phyloP scores from a whole-genome alignment of 1,140 invertebrate species.

The Armadillidium nasatum region DNA sequence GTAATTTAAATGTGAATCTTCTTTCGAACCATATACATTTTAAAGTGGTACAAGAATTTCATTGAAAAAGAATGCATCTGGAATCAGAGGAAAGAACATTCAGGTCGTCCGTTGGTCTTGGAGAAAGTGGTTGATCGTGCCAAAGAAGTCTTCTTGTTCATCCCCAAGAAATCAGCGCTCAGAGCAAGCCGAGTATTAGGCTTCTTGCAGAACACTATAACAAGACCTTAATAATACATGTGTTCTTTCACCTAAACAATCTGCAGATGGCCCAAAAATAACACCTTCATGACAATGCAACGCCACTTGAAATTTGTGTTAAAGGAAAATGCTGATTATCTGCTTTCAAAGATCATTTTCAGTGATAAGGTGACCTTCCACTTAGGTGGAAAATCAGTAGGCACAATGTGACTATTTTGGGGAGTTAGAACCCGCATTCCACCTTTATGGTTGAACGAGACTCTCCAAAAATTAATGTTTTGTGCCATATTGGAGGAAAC shows the following conservation, averaged over 20 bases:
- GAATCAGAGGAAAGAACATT: conserved; percentile 4
- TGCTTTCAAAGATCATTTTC: no score
- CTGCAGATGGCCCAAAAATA: no score
- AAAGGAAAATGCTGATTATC: no score
- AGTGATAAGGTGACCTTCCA: no score
- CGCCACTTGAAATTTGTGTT: no score
- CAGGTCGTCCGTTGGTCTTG: background rate
- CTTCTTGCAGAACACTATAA: background rate
- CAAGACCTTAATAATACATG: background rate
- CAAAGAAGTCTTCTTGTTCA: background rate
- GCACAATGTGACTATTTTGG: background rate
- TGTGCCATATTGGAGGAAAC: background rate
- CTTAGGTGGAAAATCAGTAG: conserved; percentile 9
- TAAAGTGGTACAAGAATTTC: conserved; percentile 5
- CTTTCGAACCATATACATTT: no score
- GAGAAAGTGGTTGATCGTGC: background rate
- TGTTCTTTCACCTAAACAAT: no score
- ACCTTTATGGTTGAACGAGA: background rate
- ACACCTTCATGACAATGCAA: no score
- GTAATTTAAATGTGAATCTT: conserved; percentile 1
- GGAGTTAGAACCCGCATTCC: background rate
- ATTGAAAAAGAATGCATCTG: conserved; percentile 1
- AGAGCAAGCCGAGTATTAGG: background rate
- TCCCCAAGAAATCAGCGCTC: background rate
- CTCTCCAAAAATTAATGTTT: conserved; percentile 9